Evolutionary conservation across 2,888 invertebrate genomes (phyloP).

Genomic region (Ectobius pallidus): DNA sequence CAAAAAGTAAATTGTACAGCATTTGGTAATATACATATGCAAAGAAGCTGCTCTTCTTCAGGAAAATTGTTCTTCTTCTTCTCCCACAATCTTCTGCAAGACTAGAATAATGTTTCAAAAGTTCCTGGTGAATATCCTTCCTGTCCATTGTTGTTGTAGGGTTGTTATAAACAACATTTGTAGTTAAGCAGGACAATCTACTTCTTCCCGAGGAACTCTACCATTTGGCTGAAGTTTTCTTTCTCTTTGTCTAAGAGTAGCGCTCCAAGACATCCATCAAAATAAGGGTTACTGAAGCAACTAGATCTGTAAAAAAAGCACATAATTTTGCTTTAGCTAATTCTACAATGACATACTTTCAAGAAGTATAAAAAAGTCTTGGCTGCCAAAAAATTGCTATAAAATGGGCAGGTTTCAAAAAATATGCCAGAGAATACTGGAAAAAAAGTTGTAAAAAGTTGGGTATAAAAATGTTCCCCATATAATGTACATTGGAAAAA

Average conservation of each 20-base stretch:
- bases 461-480: too few relatives aligned
- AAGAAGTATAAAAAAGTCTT: too few relatives aligned
- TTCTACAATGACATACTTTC: too few relatives aligned
- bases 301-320: conserved; percentile 65
- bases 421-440: too few relatives aligned
- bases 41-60: not conserved
- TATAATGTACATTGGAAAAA: too few relatives aligned
- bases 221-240: conserved; percentile 78
- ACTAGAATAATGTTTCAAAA: conserved; percentile 23
- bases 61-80: not conserved
- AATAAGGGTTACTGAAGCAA: conserved; percentile 80
- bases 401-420: too few relatives aligned
- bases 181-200: conserved; percentile 27
- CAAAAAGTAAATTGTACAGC: not conserved
- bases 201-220: conserved; percentile 76
- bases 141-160: not conserved
- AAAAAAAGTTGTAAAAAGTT: too few relatives aligned
- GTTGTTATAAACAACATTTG: not conserved
- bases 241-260: conserved; percentile 78
- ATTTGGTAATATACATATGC: conserved; percentile 2
- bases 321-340: too few relatives aligned
- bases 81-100: conserved; percentile 1
- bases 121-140: not conserved
- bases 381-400: too few relatives aligned
- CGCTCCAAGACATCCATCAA: conserved; percentile 81